Evolutionary conservation across 2,888 invertebrate species (phyloP).

Genomic region (Acleris emargana): DNA sequence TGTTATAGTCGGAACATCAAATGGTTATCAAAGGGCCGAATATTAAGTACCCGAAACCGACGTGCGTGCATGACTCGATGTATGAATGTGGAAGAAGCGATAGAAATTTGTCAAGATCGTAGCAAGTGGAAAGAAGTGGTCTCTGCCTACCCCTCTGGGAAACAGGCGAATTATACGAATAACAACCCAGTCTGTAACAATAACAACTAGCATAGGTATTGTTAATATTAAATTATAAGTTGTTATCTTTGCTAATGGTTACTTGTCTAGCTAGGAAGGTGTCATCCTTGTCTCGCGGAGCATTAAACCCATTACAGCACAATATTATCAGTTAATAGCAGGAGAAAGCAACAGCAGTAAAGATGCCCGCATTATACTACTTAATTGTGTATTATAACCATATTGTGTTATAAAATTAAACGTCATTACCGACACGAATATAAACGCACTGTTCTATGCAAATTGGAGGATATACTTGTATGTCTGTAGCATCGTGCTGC

Average conservation of each 20-base stretch:
- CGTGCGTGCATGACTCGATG: too few species aligned
- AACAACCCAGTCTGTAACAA: too few species aligned
- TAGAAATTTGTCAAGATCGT: too few species aligned
- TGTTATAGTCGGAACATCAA: too few species aligned
- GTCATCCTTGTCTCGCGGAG: background rate
- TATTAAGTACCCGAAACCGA: too few species aligned
- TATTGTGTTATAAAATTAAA: background rate
- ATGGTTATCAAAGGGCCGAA: too few species aligned
- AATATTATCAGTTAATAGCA: slow-evolving; percentile 12
- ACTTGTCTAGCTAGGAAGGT: background rate
- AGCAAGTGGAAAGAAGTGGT: too few species aligned
- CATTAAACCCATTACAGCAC: slow-evolving; percentile 10
- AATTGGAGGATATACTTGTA: background rate
- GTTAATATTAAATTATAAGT: background rate
- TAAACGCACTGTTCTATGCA: slow-evolving; percentile 8
- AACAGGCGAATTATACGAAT: too few species aligned
- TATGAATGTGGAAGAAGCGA: too few species aligned
- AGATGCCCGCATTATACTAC: slow-evolving; percentile 2
- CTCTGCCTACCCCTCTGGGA: too few species aligned
- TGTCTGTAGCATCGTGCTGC: background rate
- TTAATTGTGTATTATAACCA: slow-evolving; percentile 20
- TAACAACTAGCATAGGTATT: too few species aligned
- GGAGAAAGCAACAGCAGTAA: slow-evolving; percentile 23
- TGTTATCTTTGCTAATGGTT: background rate
- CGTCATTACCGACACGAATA: slow-evolving; percentile 16